Base-by-base conservation (phyloP, 2,888 invertebrate species). In the Frankliniella intonsa region DNA sequence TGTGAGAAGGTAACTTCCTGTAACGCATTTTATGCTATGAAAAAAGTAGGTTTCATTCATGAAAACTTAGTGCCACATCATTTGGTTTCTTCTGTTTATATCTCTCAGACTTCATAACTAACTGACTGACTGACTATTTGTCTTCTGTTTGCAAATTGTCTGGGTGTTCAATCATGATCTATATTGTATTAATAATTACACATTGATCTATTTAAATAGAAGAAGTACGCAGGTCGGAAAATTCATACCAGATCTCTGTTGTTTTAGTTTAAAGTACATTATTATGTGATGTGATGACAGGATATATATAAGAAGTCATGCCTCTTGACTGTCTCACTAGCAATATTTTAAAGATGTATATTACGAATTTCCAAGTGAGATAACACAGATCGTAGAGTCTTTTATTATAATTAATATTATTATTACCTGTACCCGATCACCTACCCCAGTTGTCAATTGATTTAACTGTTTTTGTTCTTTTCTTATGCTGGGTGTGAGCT, bases 211-310 rank as follows among this genome's bases (percentile, higher is more conserved):
- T 76, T 76, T 76, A 76, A 76, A 76, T 76, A 76, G 69, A 76
- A 76, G 69, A 76, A 76, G 69, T 76, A 76, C 69, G 69, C 69
- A 76, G 69, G 69, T 76, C 69, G 69, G 69, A 76, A 76, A 76
- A 76, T 76, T 76, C 69, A 76, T 76, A 22, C 69, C 69, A 76
- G 69, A 76, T 76, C 69, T 76, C 69, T 76, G 69, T 76, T 76
- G 69, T 76, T 76, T 76, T 76, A 76, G 69, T 76, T 76, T 76
- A 76, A 76, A 76, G 25, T 25, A 22, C 69, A 76, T 76, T 22
- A 76, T 76, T 76, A 76, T 76, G 69, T 76, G 69, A 76, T 76
- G 69, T 76, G 69, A 76, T 76, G 69, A 76, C 69, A 76, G 69
- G 25, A 76, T 76, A 25, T 76, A 76, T 76, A 22, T 76, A 76